These are phyloP conservation scores for Glaucomys volans DNA, from an alignment of 2,113 vertebrate species.

Conservation along the genomic window DNA sequence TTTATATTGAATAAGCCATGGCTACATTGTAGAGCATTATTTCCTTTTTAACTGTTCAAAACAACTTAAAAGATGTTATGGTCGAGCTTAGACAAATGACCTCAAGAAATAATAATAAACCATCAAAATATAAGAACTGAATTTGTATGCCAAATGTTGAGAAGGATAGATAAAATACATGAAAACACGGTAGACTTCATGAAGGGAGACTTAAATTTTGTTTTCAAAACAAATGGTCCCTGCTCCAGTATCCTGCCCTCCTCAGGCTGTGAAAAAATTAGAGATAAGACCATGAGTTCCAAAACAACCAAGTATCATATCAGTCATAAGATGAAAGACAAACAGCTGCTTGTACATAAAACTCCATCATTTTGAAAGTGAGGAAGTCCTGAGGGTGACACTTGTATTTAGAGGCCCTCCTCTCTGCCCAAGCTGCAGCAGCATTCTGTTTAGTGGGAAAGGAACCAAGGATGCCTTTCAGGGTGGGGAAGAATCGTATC, in stretches of 20 bases:
- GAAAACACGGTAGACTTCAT: slow-evolving; percentile 62
- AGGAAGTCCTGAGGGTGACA: background rate
- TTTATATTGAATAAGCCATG: slow-evolving; percentile 27
- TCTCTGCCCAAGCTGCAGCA: background rate
- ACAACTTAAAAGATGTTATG: slow-evolving; percentile 82
- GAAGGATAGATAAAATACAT: slow-evolving; percentile 72
- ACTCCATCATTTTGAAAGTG: background rate
- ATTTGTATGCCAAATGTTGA: slow-evolving; percentile 75
- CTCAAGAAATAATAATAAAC: slow-evolving; percentile 82
- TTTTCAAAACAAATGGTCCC: slow-evolving; percentile 62
- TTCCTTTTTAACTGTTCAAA: slow-evolving; percentile 83
- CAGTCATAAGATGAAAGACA: background rate
- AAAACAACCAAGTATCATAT: slow-evolving; percentile 3
- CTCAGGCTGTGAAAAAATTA: background rate
- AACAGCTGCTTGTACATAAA: background rate
- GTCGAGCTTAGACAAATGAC: slow-evolving; percentile 83
- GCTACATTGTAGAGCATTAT: slow-evolving; percentile 48
- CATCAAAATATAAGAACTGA: slow-evolving; percentile 74
- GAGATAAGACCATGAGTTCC: background rate
- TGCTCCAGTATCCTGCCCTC: background rate
- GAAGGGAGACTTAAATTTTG: background rate
- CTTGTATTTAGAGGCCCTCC: background rate
- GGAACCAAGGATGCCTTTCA: background rate
- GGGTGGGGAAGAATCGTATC: background rate
- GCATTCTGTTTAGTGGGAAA: background rate